Conservation (phyloP, 1,140 invertebrate species). For the Anastrepha ludens region DNA sequence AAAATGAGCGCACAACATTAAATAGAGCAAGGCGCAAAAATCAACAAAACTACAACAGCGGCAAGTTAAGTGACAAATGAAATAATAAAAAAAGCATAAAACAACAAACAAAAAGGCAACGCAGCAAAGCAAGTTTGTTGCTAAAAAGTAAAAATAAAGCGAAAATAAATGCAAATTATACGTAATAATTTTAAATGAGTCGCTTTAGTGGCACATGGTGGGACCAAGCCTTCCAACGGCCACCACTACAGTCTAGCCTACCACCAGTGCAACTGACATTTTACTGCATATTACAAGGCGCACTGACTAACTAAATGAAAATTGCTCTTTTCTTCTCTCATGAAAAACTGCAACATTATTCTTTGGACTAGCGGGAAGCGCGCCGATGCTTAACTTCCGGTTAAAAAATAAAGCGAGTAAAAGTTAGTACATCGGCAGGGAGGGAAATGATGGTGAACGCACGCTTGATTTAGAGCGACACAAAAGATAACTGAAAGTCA, state of each 20-base stretch:
- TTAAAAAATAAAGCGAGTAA: neutral
- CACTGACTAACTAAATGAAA: neutral
- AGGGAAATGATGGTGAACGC: neutral
- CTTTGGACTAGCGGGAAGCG: neutral
- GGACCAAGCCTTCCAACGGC: neutral
- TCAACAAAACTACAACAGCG: neutral
- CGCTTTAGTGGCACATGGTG: neutral
- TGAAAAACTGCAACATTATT: neutral
- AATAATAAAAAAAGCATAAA: neutral
- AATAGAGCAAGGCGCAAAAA: neutral
- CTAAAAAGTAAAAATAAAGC: slow-evolving; percentile 28
- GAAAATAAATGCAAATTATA: slow-evolving; percentile 47
- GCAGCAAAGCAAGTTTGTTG: neutral
- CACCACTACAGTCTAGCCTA: neutral
- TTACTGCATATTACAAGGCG: slow-evolving; percentile 21
- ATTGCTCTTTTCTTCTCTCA: neutral
- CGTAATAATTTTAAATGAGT: slow-evolving; percentile 44
- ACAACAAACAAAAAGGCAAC: neutral
- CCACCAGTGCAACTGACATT: neutral
- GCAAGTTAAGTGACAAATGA: neutral
- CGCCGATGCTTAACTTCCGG: neutral
- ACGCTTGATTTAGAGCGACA: slow-evolving; percentile 44
- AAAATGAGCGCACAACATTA: neutral
- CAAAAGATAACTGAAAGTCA: slow-evolving; percentile 53
- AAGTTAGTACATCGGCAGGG: neutral